These are phyloP conservation scores for Nephrotoma appendiculata DNA, from an alignment of 2,888 invertebrate genomes.

Conservation along the genomic window DNA sequence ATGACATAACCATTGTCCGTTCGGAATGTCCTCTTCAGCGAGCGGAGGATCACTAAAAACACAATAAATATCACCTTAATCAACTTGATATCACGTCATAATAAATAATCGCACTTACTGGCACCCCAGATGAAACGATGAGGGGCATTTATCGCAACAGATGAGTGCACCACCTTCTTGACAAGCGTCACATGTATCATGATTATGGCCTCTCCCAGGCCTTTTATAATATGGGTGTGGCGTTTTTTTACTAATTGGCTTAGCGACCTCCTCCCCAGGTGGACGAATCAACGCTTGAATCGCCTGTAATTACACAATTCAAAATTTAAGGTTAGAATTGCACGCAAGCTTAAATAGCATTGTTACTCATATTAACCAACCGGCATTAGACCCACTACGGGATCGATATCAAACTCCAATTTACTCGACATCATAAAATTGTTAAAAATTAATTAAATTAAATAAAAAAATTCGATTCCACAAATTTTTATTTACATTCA, in stretches of 20 bases:
- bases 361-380: slow-evolving; percentile 38
- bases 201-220: slow-evolving; percentile 80
- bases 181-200: slow-evolving; percentile 88
- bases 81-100: slow-evolving; percentile 23
- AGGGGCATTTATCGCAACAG: slow-evolving; percentile 91
- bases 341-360: slow-evolving; percentile 3
- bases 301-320: slow-evolving; percentile 40
- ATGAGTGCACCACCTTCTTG: slow-evolving; percentile 88
- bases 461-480: background rate
- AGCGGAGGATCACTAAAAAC: slow-evolving; percentile 76
- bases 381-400: slow-evolving; percentile 74
- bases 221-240: slow-evolving; percentile 73
- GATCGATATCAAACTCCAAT: slow-evolving; percentile 61
- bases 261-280: slow-evolving; percentile 53
- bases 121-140: slow-evolving; percentile 91
- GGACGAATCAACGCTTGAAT: slow-evolving; percentile 81
- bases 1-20: slow-evolving; percentile 84
- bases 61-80: background rate
- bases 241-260: slow-evolving; percentile 33
- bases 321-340: slow-evolving; percentile 15
- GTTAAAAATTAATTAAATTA: background rate
- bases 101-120: slow-evolving; percentile 50
- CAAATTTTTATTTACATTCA: background rate
- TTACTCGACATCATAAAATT: slow-evolving; percentile 29
- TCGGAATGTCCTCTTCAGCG: slow-evolving; percentile 75